Evolutionary conservation across 2,797 vertebrate species (phyloP), one percentile per base, ranked within the genome.

Genomic region (Urocyon cinereoargenteus): DNA sequence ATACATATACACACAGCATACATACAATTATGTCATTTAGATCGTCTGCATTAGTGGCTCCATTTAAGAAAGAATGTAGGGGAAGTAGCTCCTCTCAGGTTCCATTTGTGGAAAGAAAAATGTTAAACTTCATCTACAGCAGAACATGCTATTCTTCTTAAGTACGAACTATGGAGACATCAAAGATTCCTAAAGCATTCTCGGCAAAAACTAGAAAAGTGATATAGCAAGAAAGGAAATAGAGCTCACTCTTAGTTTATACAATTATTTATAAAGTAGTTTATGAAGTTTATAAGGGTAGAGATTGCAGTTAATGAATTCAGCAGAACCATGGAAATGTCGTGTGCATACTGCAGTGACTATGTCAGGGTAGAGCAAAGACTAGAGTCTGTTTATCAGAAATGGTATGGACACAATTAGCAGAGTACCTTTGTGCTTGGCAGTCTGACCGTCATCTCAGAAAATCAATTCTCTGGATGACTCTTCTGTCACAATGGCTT

Each of bases 21-120:
- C 15, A 24, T n/a, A 81, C 45, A 86, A 83, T 95, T 89, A 86
- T 59, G 82, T 97, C 97, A 88, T 90, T 92, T 73, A 90, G 55
- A 40, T 85, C 1, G 1, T 68, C 84, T 90, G 87, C 70, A 31
- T 85, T 40, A 73, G 26, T 78, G 91, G 81, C 91, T 95, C 86
- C 55, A 68, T 83, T 92, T 91, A 93, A 91, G 84, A 94, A 85
- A 90, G 75, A 84, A 93, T 57, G 53, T 55, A 34, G 55, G 49
- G 51, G 70, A 91, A 91, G 93, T 13, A 82, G 59, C 64, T 93
- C 59, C 21, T 90, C 84, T 85, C 59, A 21, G 75, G 13, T 94
- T 95, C 94, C 93, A 82, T 83, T 90, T 68, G 51, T 93, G 75
- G 83, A 90, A 94, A 93, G 91, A 90, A 96, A 96, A 95, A 77